Evolutionary conservation across 2,797 vertebrate genomes (phyloP).

Genomic region (Gymnopithys bicolor): DNA sequence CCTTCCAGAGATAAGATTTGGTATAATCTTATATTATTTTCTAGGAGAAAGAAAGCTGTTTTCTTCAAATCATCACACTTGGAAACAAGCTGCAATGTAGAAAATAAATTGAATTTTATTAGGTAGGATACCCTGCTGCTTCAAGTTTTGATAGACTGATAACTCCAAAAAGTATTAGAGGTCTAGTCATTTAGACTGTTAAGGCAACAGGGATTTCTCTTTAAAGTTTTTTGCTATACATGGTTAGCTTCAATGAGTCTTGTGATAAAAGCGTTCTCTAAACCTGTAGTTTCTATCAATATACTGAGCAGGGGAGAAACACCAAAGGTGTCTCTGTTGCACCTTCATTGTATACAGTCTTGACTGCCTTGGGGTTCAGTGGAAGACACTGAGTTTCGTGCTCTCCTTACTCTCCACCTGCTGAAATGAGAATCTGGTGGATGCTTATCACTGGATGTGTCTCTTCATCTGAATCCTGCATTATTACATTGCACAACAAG

Average conservation of each 20-base stretch:
- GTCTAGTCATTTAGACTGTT: background rate
- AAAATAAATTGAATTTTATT: background rate
- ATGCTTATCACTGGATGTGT: background rate
- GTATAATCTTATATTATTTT: background rate
- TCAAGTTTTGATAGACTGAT: background rate
- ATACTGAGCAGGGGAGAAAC: background rate
- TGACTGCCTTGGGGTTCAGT: background rate
- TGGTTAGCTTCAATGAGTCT: background rate
- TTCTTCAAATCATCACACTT: background rate
- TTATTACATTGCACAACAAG: background rate
- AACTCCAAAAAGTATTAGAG: background rate
- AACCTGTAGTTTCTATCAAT: background rate
- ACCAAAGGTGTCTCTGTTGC: background rate
- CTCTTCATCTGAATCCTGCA: background rate
- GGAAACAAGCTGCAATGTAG: background rate
- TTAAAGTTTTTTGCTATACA: background rate
- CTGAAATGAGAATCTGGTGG: background rate
- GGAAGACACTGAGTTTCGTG: background rate
- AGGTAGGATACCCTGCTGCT: background rate
- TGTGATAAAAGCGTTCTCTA: background rate
- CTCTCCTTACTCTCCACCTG: background rate
- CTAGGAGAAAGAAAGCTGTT: background rate
- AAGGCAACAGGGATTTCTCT: background rate
- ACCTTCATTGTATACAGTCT: fast-evolving
- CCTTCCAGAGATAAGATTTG: background rate